phyloP scores from a whole-genome alignment of 53 echinoderm and acorn worm genomes.

The Echinarachnius parma region DNA sequence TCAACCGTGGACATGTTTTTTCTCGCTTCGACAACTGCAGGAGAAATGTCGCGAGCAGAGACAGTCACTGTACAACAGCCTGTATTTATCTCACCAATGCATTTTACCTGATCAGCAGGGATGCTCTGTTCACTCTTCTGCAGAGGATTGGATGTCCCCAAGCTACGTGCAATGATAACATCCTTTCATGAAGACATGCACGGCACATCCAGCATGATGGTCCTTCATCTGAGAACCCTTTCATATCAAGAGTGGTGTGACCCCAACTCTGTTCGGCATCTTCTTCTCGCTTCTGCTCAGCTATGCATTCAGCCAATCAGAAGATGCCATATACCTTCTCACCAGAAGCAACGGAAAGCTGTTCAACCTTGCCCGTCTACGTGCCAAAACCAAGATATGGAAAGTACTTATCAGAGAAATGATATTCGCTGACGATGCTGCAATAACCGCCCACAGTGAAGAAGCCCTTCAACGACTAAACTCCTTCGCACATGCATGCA shows the following conservation, averaged over 20 bases:
- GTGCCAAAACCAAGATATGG: no score
- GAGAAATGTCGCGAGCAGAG: slow-evolving; percentile 51
- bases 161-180: no score
- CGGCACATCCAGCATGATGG: slow-evolving; percentile 60
- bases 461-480: slow-evolving; percentile 52
- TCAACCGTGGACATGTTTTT: slow-evolving; percentile 68
- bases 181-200: no score
- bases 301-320: slow-evolving; percentile 27
- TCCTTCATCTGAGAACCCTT: no score
- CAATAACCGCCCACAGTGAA: no score
- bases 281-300: slow-evolving; percentile 57
- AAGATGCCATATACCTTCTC: slow-evolving; percentile 50
- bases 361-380: slow-evolving; percentile 40
- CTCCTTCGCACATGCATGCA: slow-evolving; percentile 44
- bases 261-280: slow-evolving; percentile 62
- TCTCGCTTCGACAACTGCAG: slow-evolving; percentile 55
- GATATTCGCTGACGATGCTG: slow-evolving; percentile 59
- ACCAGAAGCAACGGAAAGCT: slow-evolving; percentile 53
- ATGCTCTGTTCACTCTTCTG: slow-evolving; percentile 40
- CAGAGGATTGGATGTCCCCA: slow-evolving; percentile 51
- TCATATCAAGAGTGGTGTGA: slow-evolving; percentile 59
- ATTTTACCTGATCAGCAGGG: slow-evolving; percentile 53
- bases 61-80: slow-evolving; percentile 23
- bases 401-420: slow-evolving; percentile 42
- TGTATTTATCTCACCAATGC: slow-evolving; percentile 56